Base-by-base conservation (phyloP, 2,113 vertebrate species). In the Amazona guildingii region DNA sequence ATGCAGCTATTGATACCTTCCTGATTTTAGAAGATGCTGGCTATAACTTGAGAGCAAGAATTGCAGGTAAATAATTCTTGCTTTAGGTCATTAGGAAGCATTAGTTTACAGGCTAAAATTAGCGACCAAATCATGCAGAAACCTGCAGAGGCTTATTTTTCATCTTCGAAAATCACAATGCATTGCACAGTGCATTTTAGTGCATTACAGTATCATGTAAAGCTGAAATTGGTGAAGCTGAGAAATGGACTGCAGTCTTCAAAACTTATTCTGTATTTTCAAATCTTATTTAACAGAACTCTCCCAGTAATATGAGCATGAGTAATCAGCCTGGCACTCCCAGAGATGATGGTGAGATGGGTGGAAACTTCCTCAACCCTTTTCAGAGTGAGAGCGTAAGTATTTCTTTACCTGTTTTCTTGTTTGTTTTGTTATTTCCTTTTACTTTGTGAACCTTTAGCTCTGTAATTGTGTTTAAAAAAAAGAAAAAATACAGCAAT, bases 251-350 rank as follows among this genome's bases (percentile, higher is more conserved):
- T 63, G 29, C 75, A 73, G 59, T 83, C 77, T 91, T 69, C 69
- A 93, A n/a, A 57, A n/a, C 12, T 86, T 90, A 76, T 61, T 77
- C 70, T 94, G 78, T 90, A 44, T 94, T 94, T 96, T 92, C 48
- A 81, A 94, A 97, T 97, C 83, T 96, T 79, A 6, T 88, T 97
- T 89, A 85, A 94, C 98, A 99, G 99, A 99, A 99, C 96, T 99
- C 99, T 97, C 99, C 99, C 92, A 99, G 99, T 97, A 99, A 99
- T 97, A 98, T 99, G 96, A 99, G 99, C 98, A 99, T 99, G 99
- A 99, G 98, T 97, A 99, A 99, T 97, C 99, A 99, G 95, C 99
- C 99, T 24, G 99, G 99, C 96, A 99, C 99, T 89, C 99, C 99
- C 82, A 98, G 99, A 89, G 99, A 99, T 98, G 99, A 99, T 44